Evolutionary conservation across 2,888 invertebrate species (phyloP), one percentile per base, ranked within the genome.

Genomic region (Nephrotoma flavescens): DNA sequence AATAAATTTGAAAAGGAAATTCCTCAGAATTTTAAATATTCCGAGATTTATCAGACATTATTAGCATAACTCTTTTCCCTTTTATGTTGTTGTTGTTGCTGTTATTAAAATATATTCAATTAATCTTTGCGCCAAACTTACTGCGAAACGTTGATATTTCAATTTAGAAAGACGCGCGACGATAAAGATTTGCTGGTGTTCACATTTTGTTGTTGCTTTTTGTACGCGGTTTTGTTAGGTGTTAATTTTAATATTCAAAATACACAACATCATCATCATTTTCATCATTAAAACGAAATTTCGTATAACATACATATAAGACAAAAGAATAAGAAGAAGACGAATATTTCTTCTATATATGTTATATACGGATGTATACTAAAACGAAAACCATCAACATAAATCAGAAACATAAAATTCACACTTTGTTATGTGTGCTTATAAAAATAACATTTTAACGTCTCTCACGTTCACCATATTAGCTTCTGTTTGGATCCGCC

Each of bases 401-500:
- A 84, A 84, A 84, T 42, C 84, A 84, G 84, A 84, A 84, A 42
- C 84, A 84, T 84, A 42, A 84, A 42, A 42, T 42, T 42, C 84
- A 84, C 84, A 84, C 42, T 84, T 84, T 84, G 41, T 84, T 42
- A 42, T 84, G 84, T 84, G 52, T 15, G 52, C 15, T n/a, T 57
- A 71, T 71, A 31, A 71, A 71, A 71, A 71, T 31, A 71, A 71
- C 42, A 84, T 84, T 84, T 84, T 84, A 84, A 84, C 84, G 84
- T 84, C 84, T 71, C 71, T 84, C 84, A 84, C 84, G 84, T 84
- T 84, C 84, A 84, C 41, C 84, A 42, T 84, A 84, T 84, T 84
- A 84, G 84, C 84, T 84, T 84, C 84, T 84, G 84, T 84, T 84
- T 84, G 84, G 84, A 84, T 84, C 41, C 84, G 84, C 84, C 84